phyloP scores from a whole-genome alignment of 2,888 invertebrate species.

The Drosophila cognata region DNA sequence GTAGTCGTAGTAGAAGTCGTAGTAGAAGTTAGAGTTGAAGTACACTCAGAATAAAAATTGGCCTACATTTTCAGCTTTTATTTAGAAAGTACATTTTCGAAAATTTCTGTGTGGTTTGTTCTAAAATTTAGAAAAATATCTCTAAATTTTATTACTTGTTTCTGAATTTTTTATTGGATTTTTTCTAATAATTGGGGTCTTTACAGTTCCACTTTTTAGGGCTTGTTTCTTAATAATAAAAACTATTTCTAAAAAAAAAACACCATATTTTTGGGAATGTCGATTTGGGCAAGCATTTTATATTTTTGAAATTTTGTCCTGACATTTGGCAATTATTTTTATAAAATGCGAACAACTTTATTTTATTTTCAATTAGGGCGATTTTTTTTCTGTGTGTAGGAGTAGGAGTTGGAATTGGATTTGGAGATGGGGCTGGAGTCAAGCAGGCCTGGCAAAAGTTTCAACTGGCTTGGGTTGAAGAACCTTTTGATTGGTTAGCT shows the following conservation, averaged over 20 bases:
- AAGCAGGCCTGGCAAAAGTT: slow-evolving; percentile 18
- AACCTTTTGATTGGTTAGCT: slow-evolving; percentile 80
- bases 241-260: neutral
- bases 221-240: neutral
- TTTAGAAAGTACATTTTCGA: neutral
- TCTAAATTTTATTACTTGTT: neutral
- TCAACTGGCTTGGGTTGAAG: slow-evolving; percentile 64
- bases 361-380: too few species aligned
- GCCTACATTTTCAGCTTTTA: neutral
- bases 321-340: neutral
- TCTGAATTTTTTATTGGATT: neutral
- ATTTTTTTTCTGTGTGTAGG: neutral
- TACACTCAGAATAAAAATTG: neutral
- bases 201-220: neutral
- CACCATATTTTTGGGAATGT: neutral
- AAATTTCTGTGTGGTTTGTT: neutral
- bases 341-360: neutral
- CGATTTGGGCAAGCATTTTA: neutral
- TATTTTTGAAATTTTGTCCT: neutral
- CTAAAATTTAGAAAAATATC: neutral
- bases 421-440: slow-evolving; percentile 10
- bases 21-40: neutral
- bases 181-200: too few species aligned
- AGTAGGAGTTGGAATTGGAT: neutral
- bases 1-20: neutral